These are phyloP conservation scores for Sycophila texana DNA, from an alignment of 2,888 invertebrate genomes.

Conservation along the genomic window DNA sequence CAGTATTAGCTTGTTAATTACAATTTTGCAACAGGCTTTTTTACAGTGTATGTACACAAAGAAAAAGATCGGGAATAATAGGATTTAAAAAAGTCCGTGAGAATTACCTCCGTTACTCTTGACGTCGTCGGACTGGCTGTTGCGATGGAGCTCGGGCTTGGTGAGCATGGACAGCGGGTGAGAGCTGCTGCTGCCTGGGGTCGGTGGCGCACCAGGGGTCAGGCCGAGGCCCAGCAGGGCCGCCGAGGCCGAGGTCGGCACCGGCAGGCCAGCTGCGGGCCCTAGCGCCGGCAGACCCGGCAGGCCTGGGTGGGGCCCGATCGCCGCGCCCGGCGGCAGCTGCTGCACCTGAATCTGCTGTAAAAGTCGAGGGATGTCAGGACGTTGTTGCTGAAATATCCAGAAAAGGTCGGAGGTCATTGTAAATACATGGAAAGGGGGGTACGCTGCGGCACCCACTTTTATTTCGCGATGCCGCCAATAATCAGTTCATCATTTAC, in stretches of 20 bases:
- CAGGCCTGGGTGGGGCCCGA: constrained; percentile 83
- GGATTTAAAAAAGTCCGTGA: neutral
- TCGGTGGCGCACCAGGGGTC: constrained; percentile 75
- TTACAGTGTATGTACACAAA: no score
- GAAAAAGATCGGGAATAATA: no score
- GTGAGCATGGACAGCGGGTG: constrained; percentile 87
- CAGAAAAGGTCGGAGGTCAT: constrained; percentile 14
- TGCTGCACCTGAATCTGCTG: constrained; percentile 97
- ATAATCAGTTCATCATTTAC: no score
- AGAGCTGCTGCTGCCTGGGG: constrained; percentile 82
- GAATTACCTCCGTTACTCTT: constrained; percentile 86
- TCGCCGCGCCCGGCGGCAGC: constrained; percentile 83
- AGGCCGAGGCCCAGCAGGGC: constrained; percentile 76
- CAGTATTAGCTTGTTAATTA: no score
- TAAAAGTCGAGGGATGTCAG: constrained; percentile 87
- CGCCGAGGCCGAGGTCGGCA: constrained; percentile 75
- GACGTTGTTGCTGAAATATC: constrained; percentile 85
- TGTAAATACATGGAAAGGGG: neutral
- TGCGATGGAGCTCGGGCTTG: constrained; percentile 85
- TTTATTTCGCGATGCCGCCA: no score
- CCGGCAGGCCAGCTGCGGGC: constrained; percentile 74
- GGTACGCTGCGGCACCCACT: no score
- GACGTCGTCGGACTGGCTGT: constrained; percentile 81
- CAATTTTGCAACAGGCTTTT: no score
- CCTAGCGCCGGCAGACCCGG: constrained; percentile 77